Evolutionary conservation across 2,113 vertebrate genomes (phyloP).

Genomic region (Paralichthys olivaceus): DNA sequence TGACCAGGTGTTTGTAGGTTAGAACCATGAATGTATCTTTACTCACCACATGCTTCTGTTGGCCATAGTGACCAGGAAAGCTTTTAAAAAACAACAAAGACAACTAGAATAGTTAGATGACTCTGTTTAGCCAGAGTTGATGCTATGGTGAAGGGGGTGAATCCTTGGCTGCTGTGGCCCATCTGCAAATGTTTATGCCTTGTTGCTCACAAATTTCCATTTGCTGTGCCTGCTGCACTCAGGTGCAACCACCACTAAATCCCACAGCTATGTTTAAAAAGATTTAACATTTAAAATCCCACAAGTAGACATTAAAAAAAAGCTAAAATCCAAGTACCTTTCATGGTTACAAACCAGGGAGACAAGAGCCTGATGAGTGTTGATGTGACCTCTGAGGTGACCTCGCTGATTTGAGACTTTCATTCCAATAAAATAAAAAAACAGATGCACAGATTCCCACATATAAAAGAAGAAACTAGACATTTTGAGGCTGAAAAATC

Average conservation of each 20-base stretch:
- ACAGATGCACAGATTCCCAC: background rate
- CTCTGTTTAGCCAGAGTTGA: background rate
- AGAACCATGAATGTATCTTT: background rate
- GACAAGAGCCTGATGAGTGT: no score
- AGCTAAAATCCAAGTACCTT: conserved; percentile 17
- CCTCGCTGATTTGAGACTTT: no score
- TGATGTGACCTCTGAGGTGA: no score
- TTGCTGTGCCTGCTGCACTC: conserved; percentile 46
- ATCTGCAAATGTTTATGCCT: conserved; percentile 59
- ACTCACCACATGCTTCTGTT: no score
- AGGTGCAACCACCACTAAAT: conserved; percentile 49
- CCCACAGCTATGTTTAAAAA: conserved; percentile 31
- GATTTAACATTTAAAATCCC: conserved; percentile 18
- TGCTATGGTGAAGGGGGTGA: background rate
- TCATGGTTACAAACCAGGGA: conserved; percentile 2
- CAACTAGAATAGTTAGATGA: background rate
- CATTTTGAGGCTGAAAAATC: background rate
- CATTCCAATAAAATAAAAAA: background rate
- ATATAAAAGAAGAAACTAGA: background rate
- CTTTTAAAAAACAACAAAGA: no score
- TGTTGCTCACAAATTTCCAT: conserved; percentile 47
- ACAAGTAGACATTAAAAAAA: conserved; percentile 23
- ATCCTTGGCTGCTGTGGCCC: conserved; percentile 33
- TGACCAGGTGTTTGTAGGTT: background rate
- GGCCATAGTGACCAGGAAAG: no score